Evolutionary conservation across 2,797 vertebrate species (phyloP).

Genomic region (Fringilla coelebs): DNA sequence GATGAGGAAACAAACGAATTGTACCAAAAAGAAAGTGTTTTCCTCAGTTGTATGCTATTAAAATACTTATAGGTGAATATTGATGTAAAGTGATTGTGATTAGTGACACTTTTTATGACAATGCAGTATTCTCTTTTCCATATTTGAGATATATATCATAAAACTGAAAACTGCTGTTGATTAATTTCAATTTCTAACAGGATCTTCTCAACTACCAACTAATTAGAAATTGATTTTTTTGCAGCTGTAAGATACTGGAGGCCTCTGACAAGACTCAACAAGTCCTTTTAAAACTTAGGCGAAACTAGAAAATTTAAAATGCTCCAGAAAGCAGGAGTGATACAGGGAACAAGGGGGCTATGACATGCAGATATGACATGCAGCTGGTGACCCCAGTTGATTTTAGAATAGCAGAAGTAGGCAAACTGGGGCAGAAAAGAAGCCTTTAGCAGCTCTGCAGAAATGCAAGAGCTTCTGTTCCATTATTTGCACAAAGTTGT

Average conservation of each 20-base stretch:
- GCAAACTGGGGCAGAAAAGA: neutral
- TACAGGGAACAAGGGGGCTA: fast-evolving
- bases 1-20: neutral
- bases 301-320: neutral
- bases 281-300: neutral
- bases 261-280: neutral
- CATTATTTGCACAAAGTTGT: neutral
- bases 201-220: conserved; percentile 34
- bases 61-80: neutral
- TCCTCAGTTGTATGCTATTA: neutral
- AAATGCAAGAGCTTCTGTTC: neutral
- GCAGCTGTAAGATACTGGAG: neutral
- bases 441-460: neutral
- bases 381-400: neutral
- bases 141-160: neutral
- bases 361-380: fast-evolving
- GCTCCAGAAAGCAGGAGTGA: neutral
- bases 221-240: conserved; percentile 9
- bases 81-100: neutral
- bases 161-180: neutral
- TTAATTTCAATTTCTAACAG: neutral
- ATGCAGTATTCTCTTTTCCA: neutral
- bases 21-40: neutral
- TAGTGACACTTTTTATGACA: neutral
- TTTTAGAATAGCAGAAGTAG: neutral